Evolutionary conservation across 2,888 invertebrate genomes (phyloP), one percentile per base, ranked within the genome.

Genomic region (Agriopis leucophaearia): DNA sequence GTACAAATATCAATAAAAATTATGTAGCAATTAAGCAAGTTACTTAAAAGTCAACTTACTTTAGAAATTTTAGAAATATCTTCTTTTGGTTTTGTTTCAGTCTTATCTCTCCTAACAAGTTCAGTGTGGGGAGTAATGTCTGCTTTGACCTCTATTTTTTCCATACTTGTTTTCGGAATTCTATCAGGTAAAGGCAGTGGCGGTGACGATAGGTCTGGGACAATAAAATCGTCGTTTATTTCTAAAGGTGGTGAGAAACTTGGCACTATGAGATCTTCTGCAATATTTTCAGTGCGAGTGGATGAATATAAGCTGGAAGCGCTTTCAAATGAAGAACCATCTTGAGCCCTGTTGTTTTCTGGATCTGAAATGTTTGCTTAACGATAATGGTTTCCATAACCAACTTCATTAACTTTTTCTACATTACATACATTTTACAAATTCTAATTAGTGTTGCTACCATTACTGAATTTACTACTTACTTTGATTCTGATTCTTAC

Each of bases 271-370:
- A 95, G 94, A 79, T 96, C 96, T 82, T 96, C 96, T 50, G 94
- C 92, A 47, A 95, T 89, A 71, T 95, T 95, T 83, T 97, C 97
- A 72, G 96, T 96, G 72, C 96, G 95, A 45, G 97, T 96, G 56
- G 96, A 92, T 74, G 97, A 97, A 87, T 97, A 97, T 68, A 97
- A 93, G 50, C 97, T 97, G 66, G 97, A 97, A 71, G 97, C 97
- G 86, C 97, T 97, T 88, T 97, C 97, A 87, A 97, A 97, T n/a
- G 97, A 97, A 74, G 97, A 97, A 36, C 97, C 97, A 70, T 97
- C 97, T 81, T 96, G 96, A 4, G 91, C 79, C 80, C 95, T 95
- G 72, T 95, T 95, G 74, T 94, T 94, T 88, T 94, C 95, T 79
- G 86, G 94, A 89, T 88, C 95, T 95, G 76, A 85, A 85, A 94